Evolutionary conservation across 2,797 vertebrate genomes (phyloP), one percentile per base, ranked within the genome.

Genomic region (Kryptolebias ocellatus): DNA sequence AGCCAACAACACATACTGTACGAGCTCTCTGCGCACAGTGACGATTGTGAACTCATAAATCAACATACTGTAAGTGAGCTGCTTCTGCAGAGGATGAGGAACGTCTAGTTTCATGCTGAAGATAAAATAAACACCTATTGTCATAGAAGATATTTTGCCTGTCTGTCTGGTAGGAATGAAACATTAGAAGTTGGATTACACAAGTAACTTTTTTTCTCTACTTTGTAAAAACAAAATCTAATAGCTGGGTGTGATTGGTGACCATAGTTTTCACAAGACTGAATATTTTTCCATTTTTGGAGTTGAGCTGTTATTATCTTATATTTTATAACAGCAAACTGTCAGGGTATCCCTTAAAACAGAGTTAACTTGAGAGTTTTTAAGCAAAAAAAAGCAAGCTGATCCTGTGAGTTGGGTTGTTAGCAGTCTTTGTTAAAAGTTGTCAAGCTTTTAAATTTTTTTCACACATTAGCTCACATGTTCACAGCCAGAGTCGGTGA

Each of bases 1-100:
- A 82, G 79, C 85, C 78, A 84, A 15, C 76, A 60, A 37, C 83
- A 80, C 81, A 82, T 53, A 75, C 77, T 74, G 80, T 78, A 51
- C 60, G 72, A 76, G 60, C 20, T 1, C 20, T 24, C 20, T 76
- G 76, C 62, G 27, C 69, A 51, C 47, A 76, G 45, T 73, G 51
- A 18, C 57, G 8, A 59, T 76, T 55, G 79, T 58, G 74, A 77
- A 60, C 74, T 66, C 65, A 76, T 72, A 34, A 34, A 34, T 34
- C 0, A 34, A 34, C 12, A 3, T 60, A 75, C 55, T 55, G 73
- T 60, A 62, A 80, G 55, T 56, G 62, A 64, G 72, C 55, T 68
- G 72, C 67, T 17, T 78, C 37, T 62, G 61, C 31, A 59, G 61
- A 1, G 83, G 67, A 78, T 74, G 65, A 72, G 51, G 42, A 5